A percentile compares a stretch with the other conserved stretches of the same genome.
Conservation (phyloP, 1,140 invertebrate genomes). For the Sesamia nonagrioides region DNA sequence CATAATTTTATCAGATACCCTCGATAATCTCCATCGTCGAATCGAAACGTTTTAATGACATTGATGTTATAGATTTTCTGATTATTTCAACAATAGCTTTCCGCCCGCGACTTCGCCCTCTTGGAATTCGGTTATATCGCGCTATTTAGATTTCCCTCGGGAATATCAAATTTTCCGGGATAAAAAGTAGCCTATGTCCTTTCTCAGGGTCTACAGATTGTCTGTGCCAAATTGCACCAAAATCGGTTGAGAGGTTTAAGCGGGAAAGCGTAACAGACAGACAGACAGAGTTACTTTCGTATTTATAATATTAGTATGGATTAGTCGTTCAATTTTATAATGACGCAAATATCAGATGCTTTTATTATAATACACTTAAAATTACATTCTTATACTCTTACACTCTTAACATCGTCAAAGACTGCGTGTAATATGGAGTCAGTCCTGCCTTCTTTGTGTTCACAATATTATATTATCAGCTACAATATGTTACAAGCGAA, state of each 20-base stretch:
- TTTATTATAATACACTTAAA: neutral
- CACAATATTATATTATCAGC: conserved; percentile 3
- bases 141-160: too few species aligned
- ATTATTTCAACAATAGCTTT: neutral
- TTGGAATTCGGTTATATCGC: too few species aligned
- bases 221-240: too few species aligned
- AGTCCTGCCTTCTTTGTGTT: conserved; percentile 37
- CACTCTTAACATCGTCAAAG: conserved; percentile 10
- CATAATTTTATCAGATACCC: neutral
- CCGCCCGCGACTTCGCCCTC: too few species aligned
- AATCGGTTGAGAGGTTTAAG: too few species aligned
- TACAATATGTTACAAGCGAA: neutral
- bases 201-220: too few species aligned
- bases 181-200: too few species aligned
- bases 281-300: too few species aligned
- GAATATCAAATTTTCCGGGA: too few species aligned
- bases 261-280: too few species aligned
- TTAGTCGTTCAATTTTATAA: neutral
- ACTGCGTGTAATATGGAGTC: conserved; percentile 16
- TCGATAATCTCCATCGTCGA: neutral
- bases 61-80: conserved; percentile 2
- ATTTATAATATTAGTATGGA: too few species aligned
- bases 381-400: neutral
- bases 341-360: neutral
- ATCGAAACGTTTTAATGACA: neutral